A percentile compares a stretch with the other conserved stretches of the same genome.
Conservation (phyloP, 2,888 invertebrate species). For the Drosophila trichaetosa region DNA sequence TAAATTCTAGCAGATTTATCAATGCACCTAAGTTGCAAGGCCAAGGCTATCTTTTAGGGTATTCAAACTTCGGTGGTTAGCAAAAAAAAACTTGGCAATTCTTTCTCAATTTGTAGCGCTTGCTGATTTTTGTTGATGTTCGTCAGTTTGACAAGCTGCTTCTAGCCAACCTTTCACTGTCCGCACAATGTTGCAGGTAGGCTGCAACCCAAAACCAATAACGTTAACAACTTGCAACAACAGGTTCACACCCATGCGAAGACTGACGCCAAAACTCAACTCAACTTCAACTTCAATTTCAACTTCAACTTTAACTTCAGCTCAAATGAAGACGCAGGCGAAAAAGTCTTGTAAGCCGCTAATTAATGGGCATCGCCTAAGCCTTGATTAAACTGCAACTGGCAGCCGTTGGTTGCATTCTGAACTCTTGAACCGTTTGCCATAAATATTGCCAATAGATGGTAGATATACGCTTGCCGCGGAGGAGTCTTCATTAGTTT, state of each 20-base stretch:
- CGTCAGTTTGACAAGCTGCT: conserved; percentile 36
- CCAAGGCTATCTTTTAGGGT: background rate
- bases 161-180: conserved; percentile 65
- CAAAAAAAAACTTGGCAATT: background rate
- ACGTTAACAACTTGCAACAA: conserved; percentile 42
- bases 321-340: conserved; percentile 44
- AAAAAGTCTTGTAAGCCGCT: conserved; percentile 62
- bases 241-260: conserved; percentile 50
- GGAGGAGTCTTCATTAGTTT: conserved; percentile 40
- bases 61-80: background rate
- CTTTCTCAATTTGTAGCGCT: background rate
- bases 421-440: conserved; percentile 74
- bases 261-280: background rate
- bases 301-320: background rate
- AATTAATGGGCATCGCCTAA: conserved; percentile 65
- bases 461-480: conserved; percentile 59
- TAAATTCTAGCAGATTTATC: background rate
- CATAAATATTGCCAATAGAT: conserved; percentile 77
- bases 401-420: conserved; percentile 39
- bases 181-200: conserved; percentile 12
- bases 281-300: background rate
- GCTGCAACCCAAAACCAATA: conserved; percentile 11
- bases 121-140: conserved; percentile 23
- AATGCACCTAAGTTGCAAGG: fast-evolving
- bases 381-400: conserved; percentile 69